Percentiles rank a stretch among this genome's conserved stretches.
Conservation (phyloP, 2,888 invertebrate genomes). For the Allacma fusca region DNA sequence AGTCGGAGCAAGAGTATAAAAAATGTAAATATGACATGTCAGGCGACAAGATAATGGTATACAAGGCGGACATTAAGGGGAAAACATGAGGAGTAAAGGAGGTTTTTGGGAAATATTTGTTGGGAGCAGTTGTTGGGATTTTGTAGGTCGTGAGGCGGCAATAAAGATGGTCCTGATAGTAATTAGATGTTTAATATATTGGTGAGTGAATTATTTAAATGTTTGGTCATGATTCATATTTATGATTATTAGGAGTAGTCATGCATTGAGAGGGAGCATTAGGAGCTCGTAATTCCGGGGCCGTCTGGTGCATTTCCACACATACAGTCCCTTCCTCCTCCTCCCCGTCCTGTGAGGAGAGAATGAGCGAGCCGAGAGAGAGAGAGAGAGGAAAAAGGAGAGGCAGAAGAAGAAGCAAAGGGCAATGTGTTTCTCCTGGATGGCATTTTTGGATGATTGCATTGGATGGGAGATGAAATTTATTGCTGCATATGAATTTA, state of each 20-base stretch:
- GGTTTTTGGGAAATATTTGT: neutral
- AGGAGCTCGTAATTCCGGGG: slow-evolving; percentile 23
- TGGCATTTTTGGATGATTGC: slow-evolving; percentile 40
- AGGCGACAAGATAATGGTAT: too few species aligned
- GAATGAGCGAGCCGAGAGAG: neutral
- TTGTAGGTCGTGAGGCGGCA: neutral
- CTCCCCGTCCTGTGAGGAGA: neutral
- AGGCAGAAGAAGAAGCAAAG: neutral
- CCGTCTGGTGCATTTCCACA: slow-evolving; percentile 24
- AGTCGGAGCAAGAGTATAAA: too few species aligned
- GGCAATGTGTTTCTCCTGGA: slow-evolving; percentile 18
- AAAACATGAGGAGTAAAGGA: neutral
- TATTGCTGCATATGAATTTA: slow-evolving; percentile 43
- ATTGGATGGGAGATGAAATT: slow-evolving; percentile 37
- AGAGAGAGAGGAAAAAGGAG: neutral
- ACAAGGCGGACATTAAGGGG: too few species aligned
- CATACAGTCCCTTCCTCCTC: neutral
- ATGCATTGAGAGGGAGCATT: slow-evolving; percentile 32
- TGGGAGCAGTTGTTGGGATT: neutral
- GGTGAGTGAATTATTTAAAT: slow-evolving; percentile 20
- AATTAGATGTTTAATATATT: slow-evolving; percentile 20
- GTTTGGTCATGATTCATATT: slow-evolving; percentile 32
- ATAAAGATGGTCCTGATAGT: slow-evolving; percentile 14
- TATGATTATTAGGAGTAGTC: slow-evolving; percentile 34
- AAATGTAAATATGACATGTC: too few species aligned